Evolutionary conservation across 2,113 vertebrate species (phyloP).

Genomic region (Cephalopterus ornatus): DNA sequence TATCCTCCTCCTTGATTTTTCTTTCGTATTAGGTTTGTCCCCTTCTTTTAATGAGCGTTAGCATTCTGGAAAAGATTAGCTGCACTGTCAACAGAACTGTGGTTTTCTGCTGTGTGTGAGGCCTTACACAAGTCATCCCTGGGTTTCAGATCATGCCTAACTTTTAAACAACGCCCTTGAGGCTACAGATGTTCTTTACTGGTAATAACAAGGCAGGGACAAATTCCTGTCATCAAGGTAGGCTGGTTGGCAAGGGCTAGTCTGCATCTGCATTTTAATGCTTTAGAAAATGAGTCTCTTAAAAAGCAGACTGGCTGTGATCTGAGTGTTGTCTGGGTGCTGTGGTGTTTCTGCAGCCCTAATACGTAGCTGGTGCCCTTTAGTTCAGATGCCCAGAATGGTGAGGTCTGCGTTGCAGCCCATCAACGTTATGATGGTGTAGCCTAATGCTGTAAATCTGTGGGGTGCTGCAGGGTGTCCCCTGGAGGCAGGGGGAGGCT

Average conservation of each 20-base stretch:
- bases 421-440: neutral
- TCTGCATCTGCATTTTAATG: neutral
- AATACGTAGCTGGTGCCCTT: neutral
- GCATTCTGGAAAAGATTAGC: neutral
- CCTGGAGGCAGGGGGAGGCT: neutral
- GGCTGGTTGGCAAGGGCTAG: neutral
- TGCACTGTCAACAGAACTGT: fast-evolving
- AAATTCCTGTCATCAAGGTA: neutral
- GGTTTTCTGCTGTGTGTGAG: neutral
- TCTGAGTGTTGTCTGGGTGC: neutral
- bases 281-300: neutral
- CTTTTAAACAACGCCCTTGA: neutral
- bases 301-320: neutral
- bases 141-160: neutral
- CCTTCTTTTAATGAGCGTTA: neutral
- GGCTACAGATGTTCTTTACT: neutral
- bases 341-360: neutral
- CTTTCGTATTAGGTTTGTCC: neutral
- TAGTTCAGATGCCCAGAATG: neutral
- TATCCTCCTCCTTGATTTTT: neutral
- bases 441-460: neutral
- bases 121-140: neutral
- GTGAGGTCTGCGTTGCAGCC: neutral
- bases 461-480: fast-evolving
- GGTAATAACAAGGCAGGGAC: neutral